Evolutionary conservation across 2,888 invertebrate species (phyloP).

Genomic region (Patella pellucida): DNA sequence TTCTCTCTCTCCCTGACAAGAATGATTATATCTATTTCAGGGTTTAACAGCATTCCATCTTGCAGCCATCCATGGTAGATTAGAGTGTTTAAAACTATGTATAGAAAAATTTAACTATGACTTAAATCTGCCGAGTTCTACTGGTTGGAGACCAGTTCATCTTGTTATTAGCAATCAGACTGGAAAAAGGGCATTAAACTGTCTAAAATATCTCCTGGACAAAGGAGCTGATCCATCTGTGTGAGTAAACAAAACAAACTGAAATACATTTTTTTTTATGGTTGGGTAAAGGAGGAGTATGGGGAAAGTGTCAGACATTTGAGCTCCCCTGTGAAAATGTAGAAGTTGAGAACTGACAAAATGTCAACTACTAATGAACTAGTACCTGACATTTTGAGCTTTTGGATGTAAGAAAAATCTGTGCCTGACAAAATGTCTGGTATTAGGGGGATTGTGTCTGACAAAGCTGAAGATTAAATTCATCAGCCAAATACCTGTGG

Average conservation of each 20-base stretch:
- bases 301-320: too few species aligned
- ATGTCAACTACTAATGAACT: too few species aligned
- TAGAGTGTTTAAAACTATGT: constrained; percentile 66
- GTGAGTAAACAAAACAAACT: constrained; percentile 47
- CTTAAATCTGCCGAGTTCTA: constrained; percentile 66
- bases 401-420: too few species aligned
- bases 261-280: too few species aligned
- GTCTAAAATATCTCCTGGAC: constrained; percentile 64
- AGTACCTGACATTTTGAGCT: too few species aligned
- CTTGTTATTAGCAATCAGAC: constrained; percentile 70
- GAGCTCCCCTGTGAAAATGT: too few species aligned
- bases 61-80: constrained; percentile 67
- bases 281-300: too few species aligned
- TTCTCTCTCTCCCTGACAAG: neutral
- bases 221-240: constrained; percentile 67
- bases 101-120: constrained; percentile 68
- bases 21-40: constrained; percentile 36
- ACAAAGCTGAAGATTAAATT: too few species aligned
- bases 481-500: too few species aligned
- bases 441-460: too few species aligned
- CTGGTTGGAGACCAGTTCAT: constrained; percentile 69
- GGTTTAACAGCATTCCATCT: constrained; percentile 68
- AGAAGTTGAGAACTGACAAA: too few species aligned
- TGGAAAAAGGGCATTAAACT: constrained; percentile 64
- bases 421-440: too few species aligned